Evolutionary conservation across 2,113 vertebrate species (phyloP).

Genomic region (Phalacrocorax carbo): DNA sequence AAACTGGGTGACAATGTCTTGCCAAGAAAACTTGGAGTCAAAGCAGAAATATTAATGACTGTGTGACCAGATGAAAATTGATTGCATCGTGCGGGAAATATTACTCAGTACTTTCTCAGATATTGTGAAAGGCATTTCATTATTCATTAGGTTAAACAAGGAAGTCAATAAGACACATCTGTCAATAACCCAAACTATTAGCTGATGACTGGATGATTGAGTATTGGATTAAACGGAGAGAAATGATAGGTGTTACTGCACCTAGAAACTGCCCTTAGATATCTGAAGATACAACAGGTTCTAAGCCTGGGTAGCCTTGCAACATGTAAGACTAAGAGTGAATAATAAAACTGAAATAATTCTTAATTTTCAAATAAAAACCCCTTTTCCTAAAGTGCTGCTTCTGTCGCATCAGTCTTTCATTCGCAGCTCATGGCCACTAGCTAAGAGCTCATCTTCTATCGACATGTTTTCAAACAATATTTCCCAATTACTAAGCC

Average conservation of each 20-base stretch:
- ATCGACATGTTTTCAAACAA: constrained; percentile 29
- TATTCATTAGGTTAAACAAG: constrained; percentile 11
- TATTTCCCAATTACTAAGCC: constrained; percentile 34
- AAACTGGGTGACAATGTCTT: background rate
- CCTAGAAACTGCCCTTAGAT: background rate
- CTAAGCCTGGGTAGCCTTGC: background rate
- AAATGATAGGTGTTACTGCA: background rate
- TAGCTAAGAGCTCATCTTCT: constrained; percentile 11
- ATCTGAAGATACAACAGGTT: background rate
- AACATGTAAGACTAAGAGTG: background rate
- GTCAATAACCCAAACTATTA: background rate
- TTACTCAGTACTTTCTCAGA: background rate
- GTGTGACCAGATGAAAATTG: background rate
- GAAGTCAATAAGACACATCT: background rate
- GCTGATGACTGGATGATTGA: background rate
- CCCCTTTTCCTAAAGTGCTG: background rate
- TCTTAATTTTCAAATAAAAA: constrained; percentile 2
- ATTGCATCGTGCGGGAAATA: background rate
- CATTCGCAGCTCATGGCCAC: background rate
- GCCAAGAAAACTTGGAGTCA: background rate
- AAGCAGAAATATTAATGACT: constrained; percentile 7
- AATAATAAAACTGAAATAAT: background rate
- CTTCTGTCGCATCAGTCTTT: background rate
- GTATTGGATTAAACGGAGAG: background rate
- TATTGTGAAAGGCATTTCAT: background rate